Evolutionary conservation across 2,797 vertebrate genomes (phyloP).

Genomic region (Chelon auratus): DNA sequence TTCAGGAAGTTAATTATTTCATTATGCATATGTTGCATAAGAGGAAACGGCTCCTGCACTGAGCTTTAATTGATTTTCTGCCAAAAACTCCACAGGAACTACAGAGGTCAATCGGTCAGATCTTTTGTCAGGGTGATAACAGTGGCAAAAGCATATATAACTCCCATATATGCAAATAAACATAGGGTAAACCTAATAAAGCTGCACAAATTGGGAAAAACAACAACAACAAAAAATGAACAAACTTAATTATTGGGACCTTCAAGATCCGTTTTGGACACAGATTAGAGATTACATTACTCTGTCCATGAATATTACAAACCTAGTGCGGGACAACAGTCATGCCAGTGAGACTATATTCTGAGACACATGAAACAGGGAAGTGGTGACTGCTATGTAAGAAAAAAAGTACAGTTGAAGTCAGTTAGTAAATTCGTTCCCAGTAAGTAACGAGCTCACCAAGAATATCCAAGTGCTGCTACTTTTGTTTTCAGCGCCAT

Average conservation of each 20-base stretch:
- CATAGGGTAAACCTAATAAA: background rate
- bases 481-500: conserved; percentile 31
- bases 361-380: background rate
- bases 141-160: no score
- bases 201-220: background rate
- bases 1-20: background rate
- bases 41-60: background rate
- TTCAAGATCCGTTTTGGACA: background rate
- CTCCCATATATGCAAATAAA: background rate
- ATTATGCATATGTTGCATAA: background rate
- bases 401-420: background rate
- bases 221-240: background rate
- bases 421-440: background rate
- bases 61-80: background rate
- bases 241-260: background rate
- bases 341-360: no score
- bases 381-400: background rate
- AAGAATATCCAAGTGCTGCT: background rate
- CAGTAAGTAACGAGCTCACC: background rate
- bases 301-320: no score
- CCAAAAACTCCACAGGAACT: background rate
- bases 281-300: background rate
- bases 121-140: no score
- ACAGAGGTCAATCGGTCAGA: background rate
- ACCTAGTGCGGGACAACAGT: no score